phyloP scores from a whole-genome alignment of 2,797 vertebrate genomes.

The Mormyrops attenuatus region DNA sequence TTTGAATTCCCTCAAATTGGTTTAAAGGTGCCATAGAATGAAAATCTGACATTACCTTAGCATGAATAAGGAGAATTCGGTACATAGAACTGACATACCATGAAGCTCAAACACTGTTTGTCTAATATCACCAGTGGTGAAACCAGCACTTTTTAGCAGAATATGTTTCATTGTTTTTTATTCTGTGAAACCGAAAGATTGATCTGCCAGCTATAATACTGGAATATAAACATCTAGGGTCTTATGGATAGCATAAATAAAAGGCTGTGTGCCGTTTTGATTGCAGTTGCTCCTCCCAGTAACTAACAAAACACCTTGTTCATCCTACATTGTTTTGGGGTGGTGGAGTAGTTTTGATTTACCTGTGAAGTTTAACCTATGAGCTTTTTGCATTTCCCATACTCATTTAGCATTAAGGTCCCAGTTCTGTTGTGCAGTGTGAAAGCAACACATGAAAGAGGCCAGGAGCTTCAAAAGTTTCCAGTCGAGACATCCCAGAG shows the following conservation, averaged over 20 bases:
- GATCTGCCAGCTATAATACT: neutral
- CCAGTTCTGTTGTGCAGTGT: neutral
- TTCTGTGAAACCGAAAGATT: neutral
- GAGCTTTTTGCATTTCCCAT: neutral
- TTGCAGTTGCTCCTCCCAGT: neutral
- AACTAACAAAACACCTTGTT: neutral
- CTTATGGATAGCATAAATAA: neutral
- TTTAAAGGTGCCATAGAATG: neutral
- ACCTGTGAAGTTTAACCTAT: neutral
- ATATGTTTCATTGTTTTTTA: neutral
- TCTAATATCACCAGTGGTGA: neutral
- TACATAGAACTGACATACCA: neutral
- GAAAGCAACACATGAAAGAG: neutral
- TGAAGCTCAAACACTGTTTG: neutral
- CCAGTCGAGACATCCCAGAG: neutral
- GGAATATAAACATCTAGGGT: neutral
- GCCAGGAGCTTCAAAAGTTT: neutral
- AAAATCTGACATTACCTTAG: neutral
- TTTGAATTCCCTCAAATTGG: neutral
- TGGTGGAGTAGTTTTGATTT: neutral
- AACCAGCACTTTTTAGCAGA: neutral
- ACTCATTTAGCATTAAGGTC: neutral
- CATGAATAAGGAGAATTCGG: neutral
- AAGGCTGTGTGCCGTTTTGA: neutral
- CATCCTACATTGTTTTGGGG: neutral